Conservation (phyloP, 2,113 vertebrate genomes). For the Epinephelus lanceolatus region DNA sequence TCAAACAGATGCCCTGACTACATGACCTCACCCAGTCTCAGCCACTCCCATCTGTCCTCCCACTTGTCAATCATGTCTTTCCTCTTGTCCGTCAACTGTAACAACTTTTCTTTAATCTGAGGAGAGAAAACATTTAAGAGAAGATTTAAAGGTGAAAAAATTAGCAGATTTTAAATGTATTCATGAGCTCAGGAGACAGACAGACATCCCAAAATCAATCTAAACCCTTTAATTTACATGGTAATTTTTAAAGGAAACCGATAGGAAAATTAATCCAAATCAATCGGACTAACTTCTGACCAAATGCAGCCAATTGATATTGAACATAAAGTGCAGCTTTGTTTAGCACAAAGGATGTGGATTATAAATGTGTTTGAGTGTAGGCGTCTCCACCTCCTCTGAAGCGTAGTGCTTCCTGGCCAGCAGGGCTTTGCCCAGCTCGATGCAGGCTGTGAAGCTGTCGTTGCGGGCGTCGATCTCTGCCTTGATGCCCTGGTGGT, state of each 20-base stretch:
- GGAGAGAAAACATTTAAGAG: not conserved
- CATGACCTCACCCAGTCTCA: slow-evolving; percentile 91
- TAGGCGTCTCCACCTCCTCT: slow-evolving; percentile 89
- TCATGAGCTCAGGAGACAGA: not conserved
- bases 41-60: slow-evolving; percentile 96
- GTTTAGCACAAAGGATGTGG: no score
- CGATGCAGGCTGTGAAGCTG: slow-evolving; percentile 98
- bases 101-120: slow-evolving; percentile 95
- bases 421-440: slow-evolving; percentile 96
- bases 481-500: slow-evolving; percentile 99
- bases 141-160: not conserved
- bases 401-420: slow-evolving; percentile 97
- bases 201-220: not conserved
- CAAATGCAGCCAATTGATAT: not conserved
- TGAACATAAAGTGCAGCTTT: not conserved
- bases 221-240: not conserved
- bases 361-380: not conserved
- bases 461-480: slow-evolving; percentile 99
- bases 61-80: slow-evolving; percentile 99
- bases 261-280: not conserved
- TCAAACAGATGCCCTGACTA: not conserved
- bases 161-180: not conserved
- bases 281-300: not conserved
- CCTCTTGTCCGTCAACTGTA: slow-evolving; percentile 95
- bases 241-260: not conserved